These are phyloP conservation scores for Cephalopterus ornatus DNA, from an alignment of 2,113 vertebrate genomes.

Conservation along the genomic window DNA sequence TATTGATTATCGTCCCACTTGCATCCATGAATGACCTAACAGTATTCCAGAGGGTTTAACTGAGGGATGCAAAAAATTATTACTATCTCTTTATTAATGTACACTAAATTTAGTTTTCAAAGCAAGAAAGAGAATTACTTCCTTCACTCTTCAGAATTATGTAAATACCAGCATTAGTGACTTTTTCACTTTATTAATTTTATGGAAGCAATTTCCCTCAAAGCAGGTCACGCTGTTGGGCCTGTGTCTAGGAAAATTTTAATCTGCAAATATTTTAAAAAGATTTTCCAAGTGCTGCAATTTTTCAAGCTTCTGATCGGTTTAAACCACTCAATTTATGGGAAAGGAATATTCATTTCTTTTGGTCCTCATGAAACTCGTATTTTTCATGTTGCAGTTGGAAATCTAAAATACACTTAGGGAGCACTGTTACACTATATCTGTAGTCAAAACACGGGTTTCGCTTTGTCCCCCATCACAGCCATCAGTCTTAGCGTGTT, in stretches of 20 bases:
- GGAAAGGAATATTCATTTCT: not conserved
- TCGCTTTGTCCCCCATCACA: not conserved
- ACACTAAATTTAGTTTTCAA: not conserved
- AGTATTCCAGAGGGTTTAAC: not conserved
- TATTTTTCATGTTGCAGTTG: not conserved
- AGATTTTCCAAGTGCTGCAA: not conserved
- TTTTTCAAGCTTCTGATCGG: not conserved
- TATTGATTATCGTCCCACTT: slow-evolving; percentile 18
- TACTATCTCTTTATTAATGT: not conserved
- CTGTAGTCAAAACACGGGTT: not conserved
- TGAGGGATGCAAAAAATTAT: not conserved
- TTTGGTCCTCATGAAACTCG: not conserved
- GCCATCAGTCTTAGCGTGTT: not conserved
- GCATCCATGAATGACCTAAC: slow-evolving; percentile 16
- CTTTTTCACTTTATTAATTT: not conserved
- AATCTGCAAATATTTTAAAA: not conserved
- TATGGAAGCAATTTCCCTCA: not conserved
- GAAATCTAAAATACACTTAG: not conserved
- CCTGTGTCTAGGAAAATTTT: not conserved
- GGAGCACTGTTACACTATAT: not conserved
- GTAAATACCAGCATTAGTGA: not conserved
- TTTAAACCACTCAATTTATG: not conserved
- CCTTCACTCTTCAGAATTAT: not conserved
- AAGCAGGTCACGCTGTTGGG: not conserved
- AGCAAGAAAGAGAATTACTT: not conserved